These are phyloP conservation scores for Oncorhynchus masou DNA, from an alignment of 2,113 vertebrate genomes.

Conservation along the genomic window DNA sequence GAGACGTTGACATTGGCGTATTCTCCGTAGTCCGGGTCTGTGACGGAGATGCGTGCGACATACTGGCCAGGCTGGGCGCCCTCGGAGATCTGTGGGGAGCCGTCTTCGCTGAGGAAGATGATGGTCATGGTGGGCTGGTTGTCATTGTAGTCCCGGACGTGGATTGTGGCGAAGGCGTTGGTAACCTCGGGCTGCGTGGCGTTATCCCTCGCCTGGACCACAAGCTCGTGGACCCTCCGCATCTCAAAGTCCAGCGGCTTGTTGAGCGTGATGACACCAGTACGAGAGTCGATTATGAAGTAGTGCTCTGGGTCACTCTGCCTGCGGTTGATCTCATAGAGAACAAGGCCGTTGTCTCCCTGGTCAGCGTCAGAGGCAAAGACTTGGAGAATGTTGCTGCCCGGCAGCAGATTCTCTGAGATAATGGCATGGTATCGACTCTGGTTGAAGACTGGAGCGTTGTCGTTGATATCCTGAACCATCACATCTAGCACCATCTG, in stretches of 20 bases:
- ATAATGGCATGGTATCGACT: conserved; percentile 93
- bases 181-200: conserved; percentile 92
- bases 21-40: conserved; percentile 95
- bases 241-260: conserved; percentile 91
- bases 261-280: conserved; percentile 90
- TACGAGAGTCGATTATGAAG: conserved; percentile 87
- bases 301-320: conserved; percentile 92
- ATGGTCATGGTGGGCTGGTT: conserved; percentile 99
- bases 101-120: conserved; percentile 97
- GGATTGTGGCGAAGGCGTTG: conserved; percentile 94
- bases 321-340: conserved; percentile 94
- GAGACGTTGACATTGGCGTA: conserved; percentile 96
- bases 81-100: conserved; percentile 91
- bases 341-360: conserved; percentile 89
- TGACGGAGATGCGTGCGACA: conserved; percentile 95
- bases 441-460: conserved; percentile 93
- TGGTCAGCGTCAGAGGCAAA: conserved; percentile 91
- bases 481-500: conserved; percentile 86
- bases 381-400: conserved; percentile 91
- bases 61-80: conserved; percentile 94
- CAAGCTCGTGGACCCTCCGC: conserved; percentile 92
- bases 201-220: conserved; percentile 92
- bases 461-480: conserved; percentile 93
- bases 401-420: conserved; percentile 89
- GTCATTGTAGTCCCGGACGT: conserved; percentile 95